Percentiles rank a stretch among this genome's conserved stretches.
These are phyloP conservation scores for Tortricodes alternella DNA, from an alignment of 2,888 invertebrate species.

Conservation along the genomic window DNA sequence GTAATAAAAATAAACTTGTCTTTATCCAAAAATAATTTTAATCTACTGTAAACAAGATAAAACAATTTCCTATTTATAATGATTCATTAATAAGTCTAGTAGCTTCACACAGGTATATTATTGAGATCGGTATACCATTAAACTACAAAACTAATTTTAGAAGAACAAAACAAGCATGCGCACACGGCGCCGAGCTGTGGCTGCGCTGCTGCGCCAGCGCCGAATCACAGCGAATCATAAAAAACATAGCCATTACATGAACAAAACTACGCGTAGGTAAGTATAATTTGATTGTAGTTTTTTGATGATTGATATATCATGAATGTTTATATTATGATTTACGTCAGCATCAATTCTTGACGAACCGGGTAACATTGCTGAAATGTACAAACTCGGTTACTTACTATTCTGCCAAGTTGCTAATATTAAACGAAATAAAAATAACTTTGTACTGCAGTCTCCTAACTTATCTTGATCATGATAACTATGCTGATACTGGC, in stretches of 20 bases:
- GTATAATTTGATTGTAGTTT: too few relatives aligned
- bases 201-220: too few relatives aligned
- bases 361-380: too few relatives aligned
- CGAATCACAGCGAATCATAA: not conserved
- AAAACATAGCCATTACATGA: too few relatives aligned
- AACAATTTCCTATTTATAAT: constrained; percentile 54
- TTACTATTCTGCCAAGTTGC: constrained; percentile 8
- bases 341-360: too few relatives aligned
- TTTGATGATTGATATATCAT: too few relatives aligned
- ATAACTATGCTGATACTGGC: not conserved
- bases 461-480: not conserved
- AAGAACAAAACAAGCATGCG: constrained; percentile 10
- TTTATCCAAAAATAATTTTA: constrained; percentile 66
- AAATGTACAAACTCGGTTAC: too few relatives aligned
- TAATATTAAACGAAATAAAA: constrained; percentile 24
- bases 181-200: too few relatives aligned
- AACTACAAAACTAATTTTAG: constrained; percentile 27
- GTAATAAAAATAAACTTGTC: constrained; percentile 72
- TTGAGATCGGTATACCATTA: constrained; percentile 72
- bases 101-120: constrained; percentile 71
- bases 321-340: too few relatives aligned
- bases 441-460: constrained; percentile 25
- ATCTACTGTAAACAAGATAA: constrained; percentile 62
- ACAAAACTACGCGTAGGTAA: too few relatives aligned
- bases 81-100: constrained; percentile 69